Conservation (phyloP, 2,113 vertebrate species). For the Procavia capensis region DNA sequence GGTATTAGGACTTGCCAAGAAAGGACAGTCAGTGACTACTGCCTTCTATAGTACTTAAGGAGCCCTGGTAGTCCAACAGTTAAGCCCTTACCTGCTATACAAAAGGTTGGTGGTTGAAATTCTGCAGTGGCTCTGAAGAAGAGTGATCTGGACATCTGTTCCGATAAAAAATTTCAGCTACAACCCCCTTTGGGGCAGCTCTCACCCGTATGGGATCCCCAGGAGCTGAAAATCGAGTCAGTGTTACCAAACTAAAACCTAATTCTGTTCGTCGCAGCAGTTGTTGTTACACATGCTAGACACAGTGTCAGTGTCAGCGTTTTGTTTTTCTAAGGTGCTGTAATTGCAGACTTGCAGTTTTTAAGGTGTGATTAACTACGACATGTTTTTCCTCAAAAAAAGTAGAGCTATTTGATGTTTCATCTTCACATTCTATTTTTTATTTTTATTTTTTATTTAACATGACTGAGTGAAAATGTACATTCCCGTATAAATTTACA, state of each 20-base stretch:
- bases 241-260: neutral
- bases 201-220: neutral
- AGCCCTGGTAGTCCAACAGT: neutral
- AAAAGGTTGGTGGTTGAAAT: neutral
- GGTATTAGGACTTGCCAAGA: fast-evolving
- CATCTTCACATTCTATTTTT: neutral
- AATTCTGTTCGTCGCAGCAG: neutral
- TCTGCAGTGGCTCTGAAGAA: neutral
- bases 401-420: neutral
- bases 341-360: neutral
- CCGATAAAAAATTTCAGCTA: neutral
- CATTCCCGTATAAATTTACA: too few relatives aligned
- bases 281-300: neutral
- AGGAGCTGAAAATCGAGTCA: neutral
- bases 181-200: neutral
- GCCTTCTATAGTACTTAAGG: neutral
- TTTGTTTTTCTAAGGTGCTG: neutral
- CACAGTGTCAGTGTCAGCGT: neutral
- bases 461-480: too few relatives aligned
- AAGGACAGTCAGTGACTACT: neutral
- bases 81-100: neutral
- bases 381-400: neutral
- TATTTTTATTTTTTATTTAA: too few relatives aligned
- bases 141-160: neutral
- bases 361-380: neutral